These are phyloP conservation scores for Mesoclemmys tuberculata DNA, from an alignment of 2,113 vertebrate species.

Conservation along the genomic window DNA sequence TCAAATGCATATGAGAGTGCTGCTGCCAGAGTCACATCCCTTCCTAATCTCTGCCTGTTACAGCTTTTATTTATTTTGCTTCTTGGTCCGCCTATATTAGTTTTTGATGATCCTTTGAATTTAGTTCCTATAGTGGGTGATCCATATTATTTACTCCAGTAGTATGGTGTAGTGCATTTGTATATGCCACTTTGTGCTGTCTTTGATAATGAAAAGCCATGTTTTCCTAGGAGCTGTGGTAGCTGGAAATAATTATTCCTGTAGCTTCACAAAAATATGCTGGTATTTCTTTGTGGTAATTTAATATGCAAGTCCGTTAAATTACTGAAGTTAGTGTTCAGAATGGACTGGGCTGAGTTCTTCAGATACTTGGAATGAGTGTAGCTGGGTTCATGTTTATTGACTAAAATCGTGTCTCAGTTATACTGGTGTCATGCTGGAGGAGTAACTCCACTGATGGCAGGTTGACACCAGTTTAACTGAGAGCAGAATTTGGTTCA, in stretches of 20 bases:
- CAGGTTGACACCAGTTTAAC: rapidly evolving
- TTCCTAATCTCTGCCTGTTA: neutral
- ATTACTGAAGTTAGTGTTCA: neutral
- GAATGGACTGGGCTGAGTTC: neutral
- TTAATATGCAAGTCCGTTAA: neutral
- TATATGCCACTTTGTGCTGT: neutral
- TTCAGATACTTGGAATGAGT: neutral
- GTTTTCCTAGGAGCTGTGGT: neutral
- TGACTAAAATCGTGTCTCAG: neutral
- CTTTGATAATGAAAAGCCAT: neutral
- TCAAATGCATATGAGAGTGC: neutral
- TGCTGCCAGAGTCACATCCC: neutral
- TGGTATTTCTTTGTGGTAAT: neutral
- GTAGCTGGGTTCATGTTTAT: neutral
- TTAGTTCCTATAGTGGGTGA: neutral
- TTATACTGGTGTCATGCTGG: neutral
- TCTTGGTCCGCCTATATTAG: neutral
- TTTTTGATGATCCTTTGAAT: constrained; percentile 14
- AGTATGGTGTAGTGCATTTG: neutral
- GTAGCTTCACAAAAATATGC: neutral
- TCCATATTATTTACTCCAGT: neutral
- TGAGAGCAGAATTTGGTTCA: neutral
- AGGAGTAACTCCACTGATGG: rapidly evolving
- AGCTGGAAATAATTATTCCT: neutral
- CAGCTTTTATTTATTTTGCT: neutral